These are phyloP conservation scores for Adelosebastes latens DNA, from an alignment of 2,797 vertebrate species.

Conservation along the genomic window DNA sequence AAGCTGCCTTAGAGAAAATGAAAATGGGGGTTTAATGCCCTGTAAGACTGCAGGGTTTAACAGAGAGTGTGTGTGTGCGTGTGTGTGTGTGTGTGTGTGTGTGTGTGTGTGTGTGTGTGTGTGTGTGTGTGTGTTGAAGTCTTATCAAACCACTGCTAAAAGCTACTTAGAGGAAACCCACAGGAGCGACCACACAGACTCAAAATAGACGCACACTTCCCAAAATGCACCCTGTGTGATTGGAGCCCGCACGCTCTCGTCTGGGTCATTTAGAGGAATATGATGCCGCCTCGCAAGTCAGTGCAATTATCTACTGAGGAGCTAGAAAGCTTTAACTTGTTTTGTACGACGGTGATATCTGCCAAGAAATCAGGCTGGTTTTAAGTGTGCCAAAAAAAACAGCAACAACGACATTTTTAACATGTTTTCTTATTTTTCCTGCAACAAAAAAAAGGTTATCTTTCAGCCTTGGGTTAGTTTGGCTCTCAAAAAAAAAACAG, in stretches of 20 bases:
- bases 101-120: neutral
- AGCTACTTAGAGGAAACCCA: constrained; percentile 53
- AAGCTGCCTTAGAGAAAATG: constrained; percentile 49
- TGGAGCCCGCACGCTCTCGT: neutral
- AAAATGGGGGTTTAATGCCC: constrained; percentile 55
- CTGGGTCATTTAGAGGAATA: neutral
- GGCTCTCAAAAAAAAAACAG: neutral
- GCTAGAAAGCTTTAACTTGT: neutral
- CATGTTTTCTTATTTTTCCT: neutral
- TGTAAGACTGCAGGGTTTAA: constrained; percentile 39
- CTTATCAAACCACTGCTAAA: constrained; percentile 51
- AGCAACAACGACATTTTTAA: neutral
- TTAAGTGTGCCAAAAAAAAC: neutral
- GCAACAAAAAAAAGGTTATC: neutral
- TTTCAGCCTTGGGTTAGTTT: neutral
- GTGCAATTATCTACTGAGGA: neutral
- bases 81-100: constrained; percentile 10
- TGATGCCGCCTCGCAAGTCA: neutral
- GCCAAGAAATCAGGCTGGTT: neutral
- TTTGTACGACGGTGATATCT: neutral
- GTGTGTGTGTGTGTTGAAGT: neutral
- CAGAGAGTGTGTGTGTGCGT: neutral
- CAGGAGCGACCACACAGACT: constrained; percentile 34
- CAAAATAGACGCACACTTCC: constrained; percentile 20
- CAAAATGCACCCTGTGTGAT: neutral